Base-by-base conservation (phyloP, 2,113 vertebrate species). In the Burhinus oedicnemus region DNA sequence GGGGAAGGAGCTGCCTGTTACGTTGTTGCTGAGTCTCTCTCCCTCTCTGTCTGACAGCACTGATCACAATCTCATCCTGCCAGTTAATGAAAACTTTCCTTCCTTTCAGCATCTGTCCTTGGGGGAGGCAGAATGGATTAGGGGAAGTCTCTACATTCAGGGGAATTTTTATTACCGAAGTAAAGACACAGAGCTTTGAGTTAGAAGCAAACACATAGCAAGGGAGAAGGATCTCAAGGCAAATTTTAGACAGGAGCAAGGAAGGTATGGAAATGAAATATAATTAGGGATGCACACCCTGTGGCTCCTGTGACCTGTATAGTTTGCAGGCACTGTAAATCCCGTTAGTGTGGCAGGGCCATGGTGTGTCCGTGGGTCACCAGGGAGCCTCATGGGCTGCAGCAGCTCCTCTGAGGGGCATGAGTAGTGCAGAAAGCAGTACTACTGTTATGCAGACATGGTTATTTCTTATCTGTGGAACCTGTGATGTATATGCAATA, bases 291-390 rank as follows among this genome's bases (percentile, higher is more conserved):
- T 38, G n/a, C 76, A 9, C 30, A 80, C 3, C 12, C 14, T 38
- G 23, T 47, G 34, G 5, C 12, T 89, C 9, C 15, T 44, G 38
- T 58, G 49, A 42, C 13, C 14, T 42, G 1, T 34, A 15, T 15
- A 11, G 11, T 86, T 40, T 13, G 0, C 20, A 64, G 57, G 8
- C 34, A 26, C 25, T 21, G 5, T 71, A 76, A 80, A 64, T 36
- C 2, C 1, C 0, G 1, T 4, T 16, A 13, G 3, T 23, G 30
- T 36, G 27, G 2, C 1, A 2, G 1, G 12, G 14, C 5, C 6
- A 9, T 30, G 21, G 17, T 4, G 2, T 45, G 18, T 4, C 21
- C 3, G 2, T 34, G 45, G 26, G 14, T 36, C 34, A 29, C 5
- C 12, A 25, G 49, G 22, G 49, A 25, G 12, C 49, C 49, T 51